Percentiles rank a stretch among this genome's conserved stretches.
These are phyloP conservation scores for Drosophila neoperkinsi DNA, from an alignment of 2,888 invertebrate genomes.

Conservation along the genomic window DNA sequence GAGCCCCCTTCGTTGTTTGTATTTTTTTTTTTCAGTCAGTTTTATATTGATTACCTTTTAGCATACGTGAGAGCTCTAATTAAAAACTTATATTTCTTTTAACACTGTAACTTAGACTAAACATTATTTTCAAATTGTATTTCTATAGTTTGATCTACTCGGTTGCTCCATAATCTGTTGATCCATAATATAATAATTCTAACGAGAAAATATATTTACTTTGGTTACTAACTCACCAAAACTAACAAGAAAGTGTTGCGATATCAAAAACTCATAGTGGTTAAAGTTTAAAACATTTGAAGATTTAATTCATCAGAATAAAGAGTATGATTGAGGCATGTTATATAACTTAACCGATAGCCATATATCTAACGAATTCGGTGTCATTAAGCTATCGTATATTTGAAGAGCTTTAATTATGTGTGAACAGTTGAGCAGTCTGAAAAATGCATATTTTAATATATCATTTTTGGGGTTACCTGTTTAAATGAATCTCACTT, in stretches of 20 bases:
- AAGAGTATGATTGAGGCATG: neutral
- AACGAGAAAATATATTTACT: conserved; percentile 1
- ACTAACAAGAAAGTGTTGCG: neutral
- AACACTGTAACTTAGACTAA: too few species aligned
- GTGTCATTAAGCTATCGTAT: too few species aligned
- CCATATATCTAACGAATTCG: neutral
- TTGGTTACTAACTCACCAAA: neutral
- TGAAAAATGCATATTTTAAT: neutral
- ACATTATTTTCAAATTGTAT: neutral
- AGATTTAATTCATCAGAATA: neutral
- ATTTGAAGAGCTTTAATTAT: neutral
- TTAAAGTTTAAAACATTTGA: neutral
- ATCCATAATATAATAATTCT: neutral
- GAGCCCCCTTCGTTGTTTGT: conserved; percentile 31
- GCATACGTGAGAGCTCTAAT: neutral
- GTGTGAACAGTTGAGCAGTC: neutral
- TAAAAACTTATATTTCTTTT: too few species aligned
- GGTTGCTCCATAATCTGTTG: neutral
- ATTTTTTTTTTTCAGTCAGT: conserved; percentile 8
- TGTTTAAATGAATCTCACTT: neutral
- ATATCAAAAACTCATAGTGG: neutral
- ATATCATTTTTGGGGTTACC: neutral
- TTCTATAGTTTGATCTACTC: neutral
- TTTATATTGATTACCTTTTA: neutral
- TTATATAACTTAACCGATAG: too few species aligned